A percentile compares a stretch with the other conserved stretches of the same genome.
Evolutionary conservation across 1,140 invertebrate genomes (phyloP).

Genomic region (Callitettix versicolor): DNA sequence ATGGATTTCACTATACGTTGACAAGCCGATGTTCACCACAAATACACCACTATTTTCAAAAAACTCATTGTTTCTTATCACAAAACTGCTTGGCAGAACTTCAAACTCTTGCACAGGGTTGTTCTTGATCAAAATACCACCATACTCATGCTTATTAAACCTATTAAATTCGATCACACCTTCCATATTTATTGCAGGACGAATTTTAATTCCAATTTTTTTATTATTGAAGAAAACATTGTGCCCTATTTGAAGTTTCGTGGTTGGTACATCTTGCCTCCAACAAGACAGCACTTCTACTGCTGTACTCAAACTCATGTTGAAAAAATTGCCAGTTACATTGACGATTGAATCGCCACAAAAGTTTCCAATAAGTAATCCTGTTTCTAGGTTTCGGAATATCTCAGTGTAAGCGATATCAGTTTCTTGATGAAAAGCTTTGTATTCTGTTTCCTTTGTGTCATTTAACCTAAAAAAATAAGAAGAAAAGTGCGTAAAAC

Average conservation of each 20-base stretch:
- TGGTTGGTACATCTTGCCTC: constrained; percentile 30
- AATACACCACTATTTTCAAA: constrained; percentile 75
- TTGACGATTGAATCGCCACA: constrained; percentile 58
- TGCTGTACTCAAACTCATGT: constrained; percentile 59
- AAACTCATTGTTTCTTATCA: constrained; percentile 84
- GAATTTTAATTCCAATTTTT: constrained; percentile 63
- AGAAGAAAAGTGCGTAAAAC: no score
- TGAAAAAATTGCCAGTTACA: constrained; percentile 76
- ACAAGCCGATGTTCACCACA: constrained; percentile 76
- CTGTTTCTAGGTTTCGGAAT: constrained; percentile 70
- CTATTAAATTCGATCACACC: constrained; percentile 77
- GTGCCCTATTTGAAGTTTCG: constrained; percentile 69
- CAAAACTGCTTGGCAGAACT: constrained; percentile 54
- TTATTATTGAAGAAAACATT: constrained; percentile 70
- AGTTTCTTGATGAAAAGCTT: constrained; percentile 71
- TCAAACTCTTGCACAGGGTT: constrained; percentile 59
- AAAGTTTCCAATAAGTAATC: constrained; percentile 70
- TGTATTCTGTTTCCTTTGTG: constrained; percentile 63
- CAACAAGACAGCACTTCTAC: constrained; percentile 71
- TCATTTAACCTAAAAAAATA: constrained; percentile 47
- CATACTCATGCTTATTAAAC: constrained; percentile 69
- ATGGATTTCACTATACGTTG: constrained; percentile 72
- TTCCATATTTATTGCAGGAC: constrained; percentile 73
- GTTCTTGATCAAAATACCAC: constrained; percentile 81
- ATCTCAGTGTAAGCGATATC: constrained; percentile 79